phyloP scores from a whole-genome alignment of 1,140 invertebrate species.

The Drosophila parabipectinata region DNA sequence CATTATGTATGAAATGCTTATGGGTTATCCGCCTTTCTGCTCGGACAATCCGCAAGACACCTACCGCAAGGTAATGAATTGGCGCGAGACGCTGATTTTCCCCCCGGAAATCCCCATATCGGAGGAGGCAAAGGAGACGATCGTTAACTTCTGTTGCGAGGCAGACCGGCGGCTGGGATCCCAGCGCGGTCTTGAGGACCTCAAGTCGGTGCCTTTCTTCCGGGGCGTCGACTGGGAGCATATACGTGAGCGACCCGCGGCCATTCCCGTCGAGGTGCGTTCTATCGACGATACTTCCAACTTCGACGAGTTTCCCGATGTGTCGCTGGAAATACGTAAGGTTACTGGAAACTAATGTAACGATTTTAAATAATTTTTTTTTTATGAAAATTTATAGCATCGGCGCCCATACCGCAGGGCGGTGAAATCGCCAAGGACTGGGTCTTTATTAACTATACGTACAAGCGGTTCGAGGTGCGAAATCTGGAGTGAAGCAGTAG shows the following conservation, averaged over 20 bases:
- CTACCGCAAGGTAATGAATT: constrained; percentile 99
- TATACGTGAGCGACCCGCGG: constrained; percentile 97
- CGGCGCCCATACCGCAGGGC: constrained; percentile 91
- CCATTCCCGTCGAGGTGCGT: constrained; percentile 97
- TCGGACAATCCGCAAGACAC: constrained; percentile 99
- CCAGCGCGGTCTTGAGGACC: constrained; percentile 94
- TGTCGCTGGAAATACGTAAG: constrained; percentile 99
- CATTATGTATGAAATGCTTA: constrained; percentile 99
- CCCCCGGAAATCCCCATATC: constrained; percentile 99
- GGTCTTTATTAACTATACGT: constrained; percentile 99
- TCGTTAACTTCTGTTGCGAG: constrained; percentile 97
- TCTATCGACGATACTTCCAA: constrained; percentile 99
- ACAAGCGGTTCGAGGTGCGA: constrained; percentile 97
- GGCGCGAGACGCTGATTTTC: constrained; percentile 98
- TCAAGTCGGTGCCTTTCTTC: constrained; percentile 94
- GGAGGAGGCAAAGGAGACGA: constrained; percentile 94
- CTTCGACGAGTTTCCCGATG: constrained; percentile 99
- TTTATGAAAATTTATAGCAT: constrained; percentile 85
- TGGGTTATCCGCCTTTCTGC: constrained; percentile 99
- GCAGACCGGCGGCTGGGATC: constrained; percentile 95
- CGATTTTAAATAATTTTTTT: not conserved
- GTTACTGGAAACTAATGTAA: constrained; percentile 83
- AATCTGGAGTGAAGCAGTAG: constrained; percentile 75
- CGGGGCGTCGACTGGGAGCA: constrained; percentile 98
- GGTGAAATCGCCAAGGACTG: constrained; percentile 97